phyloP scores from a whole-genome alignment of 2,113 vertebrate species.

The Micronisus gabar region DNA sequence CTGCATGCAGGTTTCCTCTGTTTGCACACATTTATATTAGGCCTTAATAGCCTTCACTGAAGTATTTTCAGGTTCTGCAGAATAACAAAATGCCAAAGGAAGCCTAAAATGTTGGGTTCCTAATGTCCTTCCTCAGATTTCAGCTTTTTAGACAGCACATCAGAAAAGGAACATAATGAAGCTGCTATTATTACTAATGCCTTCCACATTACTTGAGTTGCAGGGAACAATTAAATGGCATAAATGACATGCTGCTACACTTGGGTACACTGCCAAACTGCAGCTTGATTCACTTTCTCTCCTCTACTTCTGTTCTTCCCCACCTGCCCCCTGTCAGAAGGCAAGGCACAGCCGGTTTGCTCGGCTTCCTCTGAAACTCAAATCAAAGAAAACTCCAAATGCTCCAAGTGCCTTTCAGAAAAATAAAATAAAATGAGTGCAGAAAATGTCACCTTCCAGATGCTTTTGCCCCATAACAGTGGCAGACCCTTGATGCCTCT shows the following conservation, averaged over 20 bases:
- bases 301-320: not conserved
- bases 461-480: not conserved
- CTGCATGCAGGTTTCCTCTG: not conserved
- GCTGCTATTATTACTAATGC: slow-evolving; percentile 34
- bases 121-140: not conserved
- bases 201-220: not conserved
- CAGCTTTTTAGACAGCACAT: slow-evolving; percentile 6
- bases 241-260: not conserved
- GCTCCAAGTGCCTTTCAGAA: not conserved
- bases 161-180: not conserved
- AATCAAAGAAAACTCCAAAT: not conserved
- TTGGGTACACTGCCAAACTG: not conserved
- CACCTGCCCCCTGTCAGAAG: not conserved
- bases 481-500: not conserved
- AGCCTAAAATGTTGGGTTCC: not conserved
- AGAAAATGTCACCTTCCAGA: not conserved
- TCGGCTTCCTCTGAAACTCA: not conserved
- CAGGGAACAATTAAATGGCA: slow-evolving; percentile 26
- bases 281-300: not conserved
- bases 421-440: not conserved
- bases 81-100: not conserved
- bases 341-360: not conserved
- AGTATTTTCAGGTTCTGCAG: not conserved
- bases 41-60: not conserved
- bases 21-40: not conserved